Conservation (phyloP, 2,888 invertebrate genomes). For the Rugalucina vietnamica region DNA sequence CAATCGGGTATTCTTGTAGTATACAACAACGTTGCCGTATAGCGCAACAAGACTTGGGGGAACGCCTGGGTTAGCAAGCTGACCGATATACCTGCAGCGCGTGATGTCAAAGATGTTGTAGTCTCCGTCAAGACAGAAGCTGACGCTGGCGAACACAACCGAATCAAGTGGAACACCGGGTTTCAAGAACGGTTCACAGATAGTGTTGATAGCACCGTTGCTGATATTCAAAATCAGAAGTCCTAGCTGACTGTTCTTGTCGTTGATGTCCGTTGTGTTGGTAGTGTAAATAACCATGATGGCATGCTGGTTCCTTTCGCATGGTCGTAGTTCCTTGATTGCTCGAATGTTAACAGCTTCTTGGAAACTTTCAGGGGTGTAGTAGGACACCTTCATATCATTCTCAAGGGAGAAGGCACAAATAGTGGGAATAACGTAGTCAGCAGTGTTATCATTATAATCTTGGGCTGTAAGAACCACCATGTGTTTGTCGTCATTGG, state of each 20-base stretch:
- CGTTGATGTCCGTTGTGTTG: conserved; percentile 46
- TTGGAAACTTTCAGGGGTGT: conserved; percentile 76
- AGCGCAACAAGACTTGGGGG: conserved; percentile 73
- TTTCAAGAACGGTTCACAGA: conserved; percentile 77
- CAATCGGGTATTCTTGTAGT: conserved; percentile 67
- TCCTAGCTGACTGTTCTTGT: conserved; percentile 55
- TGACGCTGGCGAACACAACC: conserved; percentile 77
- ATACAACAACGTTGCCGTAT: conserved; percentile 75
- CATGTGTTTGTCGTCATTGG: conserved; percentile 78
- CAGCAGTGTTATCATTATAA: conserved; percentile 67
- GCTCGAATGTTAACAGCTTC: conserved; percentile 74
- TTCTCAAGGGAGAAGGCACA: conserved; percentile 75
- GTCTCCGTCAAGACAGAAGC: conserved; percentile 77
- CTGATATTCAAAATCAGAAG: conserved; percentile 77
- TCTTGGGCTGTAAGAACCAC: conserved; percentile 79
- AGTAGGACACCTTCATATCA: conserved; percentile 70
- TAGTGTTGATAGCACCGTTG: conserved; percentile 74
- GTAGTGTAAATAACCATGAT: conserved; percentile 76
- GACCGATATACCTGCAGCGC: conserved; percentile 68
- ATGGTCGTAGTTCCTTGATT: conserved; percentile 77
- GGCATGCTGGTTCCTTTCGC: conserved; percentile 63
- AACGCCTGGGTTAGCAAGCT: conserved; percentile 57
- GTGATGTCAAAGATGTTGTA: conserved; percentile 78
- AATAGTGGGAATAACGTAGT: conserved; percentile 77
- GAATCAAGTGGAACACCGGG: conserved; percentile 65